Conservation (phyloP, 2,797 vertebrate species). For the Gallinago solitaria region DNA sequence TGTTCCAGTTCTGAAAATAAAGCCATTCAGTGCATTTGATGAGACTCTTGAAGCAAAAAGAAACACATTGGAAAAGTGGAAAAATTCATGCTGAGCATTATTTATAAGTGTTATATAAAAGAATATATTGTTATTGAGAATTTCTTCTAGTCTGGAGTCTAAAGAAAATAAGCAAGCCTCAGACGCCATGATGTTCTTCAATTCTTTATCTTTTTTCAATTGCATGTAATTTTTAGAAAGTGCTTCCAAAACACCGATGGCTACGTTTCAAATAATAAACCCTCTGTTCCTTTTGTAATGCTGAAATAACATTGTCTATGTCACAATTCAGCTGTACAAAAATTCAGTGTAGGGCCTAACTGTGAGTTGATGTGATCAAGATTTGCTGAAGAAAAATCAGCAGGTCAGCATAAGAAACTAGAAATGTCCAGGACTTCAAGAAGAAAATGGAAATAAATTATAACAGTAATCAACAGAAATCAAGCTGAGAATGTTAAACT, state of each 20-base stretch:
- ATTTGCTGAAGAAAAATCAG: background rate
- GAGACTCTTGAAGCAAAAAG: slow-evolving; percentile 4
- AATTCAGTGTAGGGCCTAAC: background rate
- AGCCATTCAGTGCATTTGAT: background rate
- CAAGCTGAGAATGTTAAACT: background rate
- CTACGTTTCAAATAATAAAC: background rate
- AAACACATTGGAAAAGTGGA: background rate
- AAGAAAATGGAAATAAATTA: background rate
- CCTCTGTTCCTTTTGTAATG: background rate
- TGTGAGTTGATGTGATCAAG: background rate
- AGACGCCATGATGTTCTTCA: background rate
- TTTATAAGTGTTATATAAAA: background rate
- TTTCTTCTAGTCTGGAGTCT: background rate
- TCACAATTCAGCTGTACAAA: background rate
- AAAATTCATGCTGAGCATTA: background rate
- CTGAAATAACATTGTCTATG: background rate
- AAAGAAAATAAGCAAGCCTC: background rate
- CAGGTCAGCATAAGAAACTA: background rate
- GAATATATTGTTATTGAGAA: background rate
- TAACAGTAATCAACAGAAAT: background rate
- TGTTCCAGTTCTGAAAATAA: slow-evolving; percentile 44
- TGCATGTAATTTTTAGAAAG: background rate
- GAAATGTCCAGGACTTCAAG: background rate
- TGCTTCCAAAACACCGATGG: background rate
- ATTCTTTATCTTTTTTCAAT: background rate